Evolutionary conservation across 2,888 invertebrate genomes (phyloP).

Genomic region (Stenchaetothrips biformis): DNA sequence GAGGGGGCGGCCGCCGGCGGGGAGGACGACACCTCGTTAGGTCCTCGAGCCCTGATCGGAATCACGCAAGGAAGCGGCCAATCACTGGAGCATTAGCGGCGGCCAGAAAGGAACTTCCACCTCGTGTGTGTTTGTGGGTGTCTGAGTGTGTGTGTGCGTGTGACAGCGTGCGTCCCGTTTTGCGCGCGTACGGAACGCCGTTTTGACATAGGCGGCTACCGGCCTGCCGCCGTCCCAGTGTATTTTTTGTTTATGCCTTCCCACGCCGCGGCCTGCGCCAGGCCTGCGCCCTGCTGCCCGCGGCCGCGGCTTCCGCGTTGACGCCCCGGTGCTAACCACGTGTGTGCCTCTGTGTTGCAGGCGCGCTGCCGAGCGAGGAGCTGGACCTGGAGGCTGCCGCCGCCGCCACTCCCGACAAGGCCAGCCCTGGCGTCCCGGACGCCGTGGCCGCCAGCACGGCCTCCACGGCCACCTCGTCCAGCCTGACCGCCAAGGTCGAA

Average conservation of each 20-base stretch:
- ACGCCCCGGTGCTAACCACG: conserved; percentile 10
- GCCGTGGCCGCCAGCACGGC: conserved; percentile 31
- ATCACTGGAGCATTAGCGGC: not conserved
- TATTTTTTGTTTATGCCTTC: not conserved
- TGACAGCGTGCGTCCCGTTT: not conserved
- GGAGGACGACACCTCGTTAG: not conserved
- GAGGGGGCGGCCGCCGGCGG: not conserved
- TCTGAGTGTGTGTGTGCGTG: not conserved
- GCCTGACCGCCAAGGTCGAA: conserved; percentile 33
- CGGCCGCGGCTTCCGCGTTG: not conserved
- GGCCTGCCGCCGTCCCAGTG: not conserved
- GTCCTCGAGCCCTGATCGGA: not conserved
- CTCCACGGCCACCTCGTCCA: conserved; percentile 33
- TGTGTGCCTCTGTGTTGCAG: conserved; percentile 52
- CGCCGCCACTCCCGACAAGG: conserved; percentile 41
- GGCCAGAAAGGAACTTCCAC: not conserved
- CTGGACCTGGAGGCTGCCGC: conserved; percentile 59
- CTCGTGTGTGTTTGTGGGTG: not conserved
- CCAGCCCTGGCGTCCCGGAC: conserved; percentile 26
- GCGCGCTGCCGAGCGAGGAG: conserved; percentile 75
- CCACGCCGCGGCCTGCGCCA: conserved; percentile 32
- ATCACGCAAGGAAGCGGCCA: conserved; percentile 13
- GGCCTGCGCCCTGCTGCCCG: conserved; percentile 31
- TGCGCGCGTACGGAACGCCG: not conserved
- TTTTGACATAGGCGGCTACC: not conserved